Conservation (phyloP, 2,113 vertebrate genomes). For the Grantiella picta region DNA sequence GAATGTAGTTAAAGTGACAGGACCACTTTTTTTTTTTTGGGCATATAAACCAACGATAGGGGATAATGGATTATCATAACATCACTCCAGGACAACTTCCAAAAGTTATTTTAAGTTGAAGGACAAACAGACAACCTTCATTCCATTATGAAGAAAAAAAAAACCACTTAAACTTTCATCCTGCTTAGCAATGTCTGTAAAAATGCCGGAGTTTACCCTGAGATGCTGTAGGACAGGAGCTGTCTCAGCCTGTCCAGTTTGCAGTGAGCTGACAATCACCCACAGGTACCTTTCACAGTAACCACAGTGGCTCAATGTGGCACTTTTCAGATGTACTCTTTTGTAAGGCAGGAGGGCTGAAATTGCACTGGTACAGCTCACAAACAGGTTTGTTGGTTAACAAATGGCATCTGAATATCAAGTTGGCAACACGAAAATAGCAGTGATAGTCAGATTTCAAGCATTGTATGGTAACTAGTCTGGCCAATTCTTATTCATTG, state of each 20-base stretch:
- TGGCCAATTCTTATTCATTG: background rate
- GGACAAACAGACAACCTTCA: background rate
- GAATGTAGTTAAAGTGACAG: too few species aligned
- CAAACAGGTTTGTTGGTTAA: background rate
- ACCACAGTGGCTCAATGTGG: background rate
- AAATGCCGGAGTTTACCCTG: background rate
- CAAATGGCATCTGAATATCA: background rate
- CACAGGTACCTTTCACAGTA: background rate
- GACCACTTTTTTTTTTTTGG: too few species aligned
- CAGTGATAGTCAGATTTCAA: background rate
- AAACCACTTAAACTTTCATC: background rate
- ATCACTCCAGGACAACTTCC: too few species aligned
- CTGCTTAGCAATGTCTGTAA: background rate
- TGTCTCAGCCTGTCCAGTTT: background rate
- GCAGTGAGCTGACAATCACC: accelerated
- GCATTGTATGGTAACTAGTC: background rate
- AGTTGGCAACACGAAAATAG: background rate
- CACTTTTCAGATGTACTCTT: background rate
- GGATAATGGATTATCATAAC: too few species aligned
- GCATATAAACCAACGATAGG: too few species aligned
- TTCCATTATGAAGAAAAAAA: background rate
- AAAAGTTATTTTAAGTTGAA: background rate
- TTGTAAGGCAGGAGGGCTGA: background rate
- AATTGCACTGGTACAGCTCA: accelerated
- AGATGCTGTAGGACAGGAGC: background rate